Conservation (phyloP, 2,797 vertebrate species). For the Melanotaenia trifasciata region DNA sequence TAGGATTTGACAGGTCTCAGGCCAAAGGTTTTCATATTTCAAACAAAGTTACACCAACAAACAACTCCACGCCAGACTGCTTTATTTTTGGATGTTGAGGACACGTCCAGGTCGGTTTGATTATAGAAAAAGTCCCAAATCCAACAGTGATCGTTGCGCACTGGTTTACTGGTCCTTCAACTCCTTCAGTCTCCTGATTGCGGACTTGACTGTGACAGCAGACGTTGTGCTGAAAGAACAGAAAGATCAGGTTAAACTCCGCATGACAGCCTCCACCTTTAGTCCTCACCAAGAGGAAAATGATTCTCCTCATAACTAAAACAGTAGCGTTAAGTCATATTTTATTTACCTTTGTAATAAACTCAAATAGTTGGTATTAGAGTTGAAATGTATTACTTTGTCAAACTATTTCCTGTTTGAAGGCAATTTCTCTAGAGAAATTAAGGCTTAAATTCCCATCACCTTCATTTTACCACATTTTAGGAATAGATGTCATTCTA, state of each 20-base stretch:
- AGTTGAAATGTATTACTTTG: background rate
- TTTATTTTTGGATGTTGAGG: constrained; percentile 76
- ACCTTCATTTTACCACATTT: background rate
- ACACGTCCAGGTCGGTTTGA: constrained; percentile 68
- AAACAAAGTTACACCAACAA: constrained; percentile 42
- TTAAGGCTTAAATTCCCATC: background rate
- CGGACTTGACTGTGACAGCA: constrained; percentile 98
- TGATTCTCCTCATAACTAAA: background rate
- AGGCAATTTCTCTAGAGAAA: background rate
- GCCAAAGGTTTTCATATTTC: background rate
- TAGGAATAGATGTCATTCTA: too few relatives aligned
- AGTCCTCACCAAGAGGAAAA: background rate
- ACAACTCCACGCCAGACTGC: constrained; percentile 67
- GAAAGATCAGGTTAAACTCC: background rate
- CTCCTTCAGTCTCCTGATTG: constrained; percentile 98
- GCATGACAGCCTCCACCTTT: background rate
- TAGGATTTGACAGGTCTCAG: background rate
- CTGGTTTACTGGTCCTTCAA: constrained; percentile 96
- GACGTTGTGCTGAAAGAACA: constrained; percentile 91
- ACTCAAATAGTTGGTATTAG: too few relatives aligned
- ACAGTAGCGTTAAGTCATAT: background rate
- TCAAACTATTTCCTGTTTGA: background rate
- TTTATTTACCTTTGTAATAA: too few relatives aligned
- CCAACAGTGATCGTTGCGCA: constrained; percentile 49
- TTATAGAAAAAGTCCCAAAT: constrained; percentile 77